These are phyloP conservation scores for Trichogramma pretiosum DNA, from an alignment of 1,140 invertebrate genomes.

Conservation along the genomic window DNA sequence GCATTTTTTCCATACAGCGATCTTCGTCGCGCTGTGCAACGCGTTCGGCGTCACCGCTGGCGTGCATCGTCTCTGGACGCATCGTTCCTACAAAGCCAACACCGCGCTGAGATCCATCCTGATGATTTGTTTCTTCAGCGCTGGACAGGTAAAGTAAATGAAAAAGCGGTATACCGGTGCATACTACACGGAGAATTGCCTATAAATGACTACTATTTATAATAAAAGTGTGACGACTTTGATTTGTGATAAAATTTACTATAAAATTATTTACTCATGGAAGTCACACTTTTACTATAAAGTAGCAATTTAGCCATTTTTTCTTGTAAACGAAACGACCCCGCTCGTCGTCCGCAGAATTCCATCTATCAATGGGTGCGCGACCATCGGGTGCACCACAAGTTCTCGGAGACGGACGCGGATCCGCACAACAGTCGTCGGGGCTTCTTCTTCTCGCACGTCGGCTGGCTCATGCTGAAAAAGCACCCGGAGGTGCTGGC, in stretches of 20 bases:
- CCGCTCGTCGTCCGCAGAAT: slow-evolving; percentile 66
- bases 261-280: too few relatives aligned
- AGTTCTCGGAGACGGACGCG: slow-evolving; percentile 80
- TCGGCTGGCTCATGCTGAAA: slow-evolving; percentile 79
- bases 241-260: too few relatives aligned
- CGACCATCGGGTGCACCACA: slow-evolving; percentile 85
- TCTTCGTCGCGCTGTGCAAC: slow-evolving; percentile 40
- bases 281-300: too few relatives aligned
- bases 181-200: too few relatives aligned
- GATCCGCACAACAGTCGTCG: slow-evolving; percentile 81
- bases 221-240: too few relatives aligned
- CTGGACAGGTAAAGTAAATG: too few relatives aligned
- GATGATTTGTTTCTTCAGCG: too few relatives aligned
- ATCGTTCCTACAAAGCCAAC: slow-evolving; percentile 75
- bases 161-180: too few relatives aligned
- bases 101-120: slow-evolving; percentile 62
- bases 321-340: too few relatives aligned
- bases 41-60: slow-evolving; percentile 74
- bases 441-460: slow-evolving; percentile 86
- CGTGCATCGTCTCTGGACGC: slow-evolving; percentile 74
- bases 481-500: slow-evolving; percentile 76
- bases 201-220: too few relatives aligned
- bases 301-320: too few relatives aligned
- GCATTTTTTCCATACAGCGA: slow-evolving; percentile 41
- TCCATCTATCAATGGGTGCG: slow-evolving; percentile 59